Evolutionary conservation across 2,113 vertebrate genomes (phyloP).

Genomic region (Megaptera novaeangliae): DNA sequence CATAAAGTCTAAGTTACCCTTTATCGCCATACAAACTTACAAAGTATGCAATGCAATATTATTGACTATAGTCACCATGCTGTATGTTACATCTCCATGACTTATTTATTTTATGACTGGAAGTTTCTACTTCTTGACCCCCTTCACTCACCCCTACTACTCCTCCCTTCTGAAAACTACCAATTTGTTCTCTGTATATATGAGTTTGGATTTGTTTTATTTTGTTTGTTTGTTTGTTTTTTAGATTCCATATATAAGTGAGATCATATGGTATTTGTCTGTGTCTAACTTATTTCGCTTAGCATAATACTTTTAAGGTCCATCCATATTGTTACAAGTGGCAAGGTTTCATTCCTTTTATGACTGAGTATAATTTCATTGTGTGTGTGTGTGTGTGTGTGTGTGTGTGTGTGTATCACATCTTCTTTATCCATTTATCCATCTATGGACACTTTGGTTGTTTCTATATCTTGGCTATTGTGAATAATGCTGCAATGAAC

Average conservation of each 20-base stretch:
- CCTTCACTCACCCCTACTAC: background rate
- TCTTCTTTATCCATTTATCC: background rate
- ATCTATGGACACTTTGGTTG: background rate
- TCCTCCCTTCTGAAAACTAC: background rate
- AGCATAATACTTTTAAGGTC: background rate
- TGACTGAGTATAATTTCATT: background rate
- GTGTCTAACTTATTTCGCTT: background rate
- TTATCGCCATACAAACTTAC: background rate
- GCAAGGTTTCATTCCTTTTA: background rate
- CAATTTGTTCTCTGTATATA: background rate
- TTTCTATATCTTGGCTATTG: background rate
- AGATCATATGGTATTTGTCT: background rate
- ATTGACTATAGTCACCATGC: background rate
- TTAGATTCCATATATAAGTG: background rate
- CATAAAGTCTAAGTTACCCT: background rate
- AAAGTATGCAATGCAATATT: background rate
- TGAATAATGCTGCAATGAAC: background rate
- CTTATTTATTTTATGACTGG: background rate
- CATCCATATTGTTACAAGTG: background rate
- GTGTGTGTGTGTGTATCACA: background rate
- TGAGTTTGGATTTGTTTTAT: background rate
- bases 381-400: background rate
- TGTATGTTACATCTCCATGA: background rate
- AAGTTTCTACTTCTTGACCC: background rate
- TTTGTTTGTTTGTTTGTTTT: background rate